Evolutionary conservation across 2,888 invertebrate species (phyloP), one percentile per base, ranked within the genome.

Genomic region (Dolomedes plantarius): DNA sequence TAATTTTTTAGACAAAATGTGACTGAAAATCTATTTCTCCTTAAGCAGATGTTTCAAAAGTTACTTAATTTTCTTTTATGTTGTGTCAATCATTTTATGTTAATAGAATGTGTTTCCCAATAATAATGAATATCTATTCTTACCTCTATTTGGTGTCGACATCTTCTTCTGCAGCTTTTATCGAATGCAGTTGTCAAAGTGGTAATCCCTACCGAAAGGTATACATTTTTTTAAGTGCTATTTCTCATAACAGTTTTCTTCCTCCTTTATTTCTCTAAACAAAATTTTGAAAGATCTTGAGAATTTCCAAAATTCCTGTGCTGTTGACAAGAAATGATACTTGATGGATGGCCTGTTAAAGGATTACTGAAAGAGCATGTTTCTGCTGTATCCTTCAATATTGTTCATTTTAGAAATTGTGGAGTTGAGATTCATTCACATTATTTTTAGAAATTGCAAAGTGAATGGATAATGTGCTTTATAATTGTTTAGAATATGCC

Each of bases 131-230:
- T 81, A 83, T 87, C 88, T 88, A 69, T 89, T 89, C 89, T 88
- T 86, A 87, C 88, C 88, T 88, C 83, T 89, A 82, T 88, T 86
- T 73, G 89, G 88, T 89, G 88, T 88, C 89, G 89, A 89, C 89
- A 89, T 89, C 88, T 89, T 88, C 89, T 89, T 90, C 93, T 92
- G 91, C 94, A 96, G 95, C 95, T 97, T 91, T 91, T 98, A 91
- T 94, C 94, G 91, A 96, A 96, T 92, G 96, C 97, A 67, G 94
- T 97, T 90, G 97, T 99, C 89, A 99, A 97, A 94, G 99, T 99
- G 90, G 97, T 98, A 89, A 96, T 98, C 91, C 99, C 99, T 77
- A 98, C 96, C 77, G 98, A 99, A 93, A 96, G 97, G 97, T 97
- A 94, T 80, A 80, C 71, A 86, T 80, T 86, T 86, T n/a, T 86